Percentiles rank a stretch among this genome's conserved stretches.
Evolutionary conservation across 1,140 invertebrate genomes (phyloP).

Genomic region (Hermatobates lingyangjiaoensis): DNA sequence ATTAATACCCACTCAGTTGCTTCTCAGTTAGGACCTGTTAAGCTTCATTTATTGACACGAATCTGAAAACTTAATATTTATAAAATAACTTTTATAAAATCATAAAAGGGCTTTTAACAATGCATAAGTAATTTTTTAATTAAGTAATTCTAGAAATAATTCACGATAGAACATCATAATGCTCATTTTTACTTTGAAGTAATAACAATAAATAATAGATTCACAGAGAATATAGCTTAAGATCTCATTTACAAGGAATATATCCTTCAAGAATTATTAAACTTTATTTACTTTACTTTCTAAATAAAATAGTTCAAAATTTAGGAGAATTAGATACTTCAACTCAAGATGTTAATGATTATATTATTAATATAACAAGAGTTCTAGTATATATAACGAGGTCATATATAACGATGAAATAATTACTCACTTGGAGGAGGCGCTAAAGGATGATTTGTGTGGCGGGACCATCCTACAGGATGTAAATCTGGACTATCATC

Average conservation of each 20-base stretch:
- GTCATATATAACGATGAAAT: not conserved
- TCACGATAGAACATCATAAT: too few species aligned
- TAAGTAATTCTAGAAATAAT: too few species aligned
- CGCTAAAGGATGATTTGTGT: constrained; percentile 71
- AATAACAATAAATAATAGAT: too few species aligned
- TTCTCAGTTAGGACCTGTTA: too few species aligned
- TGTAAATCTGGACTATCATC: constrained; percentile 81
- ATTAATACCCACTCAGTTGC: too few species aligned
- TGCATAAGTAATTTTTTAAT: too few species aligned
- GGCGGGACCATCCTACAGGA: constrained; percentile 75
- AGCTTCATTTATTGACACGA: too few species aligned
- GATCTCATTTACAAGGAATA: not conserved
- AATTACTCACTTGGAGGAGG: constrained; percentile 48
- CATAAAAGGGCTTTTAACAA: too few species aligned
- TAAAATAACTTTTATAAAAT: too few species aligned
- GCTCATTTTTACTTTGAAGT: too few species aligned
- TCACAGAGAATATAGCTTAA: too few species aligned
- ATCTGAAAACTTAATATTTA: too few species aligned
- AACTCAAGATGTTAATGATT: not conserved
- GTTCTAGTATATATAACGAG: not conserved
- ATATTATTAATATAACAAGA: not conserved
- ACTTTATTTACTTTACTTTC: not conserved
- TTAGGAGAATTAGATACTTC: not conserved
- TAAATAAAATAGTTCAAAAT: not conserved
- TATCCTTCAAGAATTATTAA: not conserved